Evolutionary conservation across 2,113 vertebrate species (phyloP).

Genomic region (Malaclemys terrapin): DNA sequence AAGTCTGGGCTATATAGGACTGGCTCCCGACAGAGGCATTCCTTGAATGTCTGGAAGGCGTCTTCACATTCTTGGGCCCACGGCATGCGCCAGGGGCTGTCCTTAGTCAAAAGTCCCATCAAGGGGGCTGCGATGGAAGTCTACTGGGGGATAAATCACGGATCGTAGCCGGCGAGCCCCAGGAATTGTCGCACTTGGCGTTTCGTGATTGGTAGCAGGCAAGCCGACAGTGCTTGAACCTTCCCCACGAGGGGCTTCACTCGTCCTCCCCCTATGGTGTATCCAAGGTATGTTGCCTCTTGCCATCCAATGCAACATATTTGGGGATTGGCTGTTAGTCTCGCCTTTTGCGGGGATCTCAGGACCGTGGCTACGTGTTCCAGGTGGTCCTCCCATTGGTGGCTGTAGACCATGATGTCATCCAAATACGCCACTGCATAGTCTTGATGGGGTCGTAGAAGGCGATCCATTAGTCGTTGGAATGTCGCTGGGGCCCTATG

Average conservation of each 20-base stretch:
- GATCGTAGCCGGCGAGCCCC: background rate
- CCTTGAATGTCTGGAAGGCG: background rate
- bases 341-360: too few relatives aligned
- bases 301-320: too few relatives aligned
- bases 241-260: background rate
- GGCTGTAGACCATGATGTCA: too few relatives aligned
- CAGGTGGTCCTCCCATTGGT: too few relatives aligned
- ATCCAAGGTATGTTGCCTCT: too few relatives aligned
- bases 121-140: background rate
- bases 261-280: too few relatives aligned
- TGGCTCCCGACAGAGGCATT: background rate
- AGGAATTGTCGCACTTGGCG: background rate
- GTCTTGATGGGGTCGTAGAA: too few relatives aligned
- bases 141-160: background rate
- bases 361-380: too few relatives aligned
- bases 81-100: background rate
- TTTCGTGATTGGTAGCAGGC: background rate
- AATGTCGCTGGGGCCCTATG: too few relatives aligned
- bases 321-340: too few relatives aligned
- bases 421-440: too few relatives aligned
- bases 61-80: background rate
- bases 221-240: background rate
- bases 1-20: background rate
- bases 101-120: background rate
- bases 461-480: too few relatives aligned